Conservation (phyloP, 2,113 vertebrate genomes). For the Dicerorhinus sumatrensis region DNA sequence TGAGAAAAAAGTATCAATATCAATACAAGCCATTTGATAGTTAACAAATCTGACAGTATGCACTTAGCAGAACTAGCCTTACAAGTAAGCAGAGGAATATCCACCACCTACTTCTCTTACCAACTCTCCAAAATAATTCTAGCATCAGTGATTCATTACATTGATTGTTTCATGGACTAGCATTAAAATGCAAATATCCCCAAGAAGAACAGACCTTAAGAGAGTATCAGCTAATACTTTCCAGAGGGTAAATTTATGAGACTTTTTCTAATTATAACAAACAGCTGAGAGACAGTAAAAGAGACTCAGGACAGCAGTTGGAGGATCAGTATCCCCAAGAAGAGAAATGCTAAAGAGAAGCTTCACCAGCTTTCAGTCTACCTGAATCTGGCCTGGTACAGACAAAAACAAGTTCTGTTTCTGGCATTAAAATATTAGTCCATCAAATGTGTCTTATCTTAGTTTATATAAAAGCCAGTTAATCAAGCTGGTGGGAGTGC, state of each 20-base stretch:
- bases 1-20: neutral
- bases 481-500: too few species aligned
- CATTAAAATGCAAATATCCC: neutral
- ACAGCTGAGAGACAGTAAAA: neutral
- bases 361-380: neutral
- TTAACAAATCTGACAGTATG: neutral
- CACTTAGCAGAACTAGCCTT: neutral
- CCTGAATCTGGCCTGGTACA: neutral
- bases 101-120: neutral
- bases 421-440: neutral
- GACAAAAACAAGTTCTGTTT: neutral
- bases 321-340: neutral
- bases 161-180: neutral
- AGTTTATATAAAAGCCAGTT: constrained; percentile 15
- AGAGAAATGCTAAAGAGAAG: neutral
- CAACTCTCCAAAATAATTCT: constrained; percentile 12
- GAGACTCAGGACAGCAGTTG: neutral
- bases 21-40: neutral
- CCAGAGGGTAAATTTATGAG: neutral
- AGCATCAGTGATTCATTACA: neutral
- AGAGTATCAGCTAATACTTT: neutral
- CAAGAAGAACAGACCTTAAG: neutral
- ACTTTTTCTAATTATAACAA: neutral
- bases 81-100: neutral
- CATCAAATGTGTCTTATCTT: neutral